These are phyloP conservation scores for Lepus townsendii DNA, from an alignment of 2,797 vertebrate species.

Conservation along the genomic window DNA sequence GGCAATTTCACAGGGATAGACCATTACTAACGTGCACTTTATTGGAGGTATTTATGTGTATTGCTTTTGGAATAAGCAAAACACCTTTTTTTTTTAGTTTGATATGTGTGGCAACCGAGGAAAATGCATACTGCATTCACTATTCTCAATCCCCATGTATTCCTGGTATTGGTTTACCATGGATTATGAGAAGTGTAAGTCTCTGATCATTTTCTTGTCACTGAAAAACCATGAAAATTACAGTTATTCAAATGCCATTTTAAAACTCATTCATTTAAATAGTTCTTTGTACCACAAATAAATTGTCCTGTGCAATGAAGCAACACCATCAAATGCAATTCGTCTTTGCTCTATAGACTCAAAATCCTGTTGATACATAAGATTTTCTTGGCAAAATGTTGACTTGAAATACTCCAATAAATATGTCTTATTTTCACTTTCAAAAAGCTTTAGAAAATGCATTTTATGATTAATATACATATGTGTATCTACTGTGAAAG, in stretches of 20 bases:
- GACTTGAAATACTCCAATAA: constrained; percentile 14
- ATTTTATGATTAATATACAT: constrained; percentile 31
- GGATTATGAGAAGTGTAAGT: neutral
- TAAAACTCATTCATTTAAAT: constrained; percentile 71
- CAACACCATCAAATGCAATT: constrained; percentile 21
- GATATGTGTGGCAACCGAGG: neutral
- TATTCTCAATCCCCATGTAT: neutral
- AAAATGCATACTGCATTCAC: neutral
- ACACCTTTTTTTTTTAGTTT: constrained; percentile 12
- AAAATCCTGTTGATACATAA: constrained; percentile 34
- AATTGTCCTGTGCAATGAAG: constrained; percentile 45
- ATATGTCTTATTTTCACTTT: constrained; percentile 21
- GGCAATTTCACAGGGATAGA: neutral
- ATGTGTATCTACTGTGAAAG: neutral
- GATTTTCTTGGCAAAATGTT: constrained; percentile 33
- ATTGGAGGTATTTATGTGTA: neutral
- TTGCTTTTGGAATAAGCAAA: neutral
- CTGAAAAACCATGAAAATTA: constrained; percentile 72
- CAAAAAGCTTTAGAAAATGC: neutral
- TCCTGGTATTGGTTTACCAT: neutral
- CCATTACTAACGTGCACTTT: neutral
- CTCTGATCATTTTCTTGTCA: constrained; percentile 45
- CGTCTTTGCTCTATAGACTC: constrained; percentile 41
- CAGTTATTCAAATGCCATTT: constrained; percentile 59
- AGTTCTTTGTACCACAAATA: constrained; percentile 44